Evolutionary conservation across 1,140 invertebrate species (phyloP), one percentile per base, ranked within the genome.

Genomic region (Drosophila nigromelanica): DNA sequence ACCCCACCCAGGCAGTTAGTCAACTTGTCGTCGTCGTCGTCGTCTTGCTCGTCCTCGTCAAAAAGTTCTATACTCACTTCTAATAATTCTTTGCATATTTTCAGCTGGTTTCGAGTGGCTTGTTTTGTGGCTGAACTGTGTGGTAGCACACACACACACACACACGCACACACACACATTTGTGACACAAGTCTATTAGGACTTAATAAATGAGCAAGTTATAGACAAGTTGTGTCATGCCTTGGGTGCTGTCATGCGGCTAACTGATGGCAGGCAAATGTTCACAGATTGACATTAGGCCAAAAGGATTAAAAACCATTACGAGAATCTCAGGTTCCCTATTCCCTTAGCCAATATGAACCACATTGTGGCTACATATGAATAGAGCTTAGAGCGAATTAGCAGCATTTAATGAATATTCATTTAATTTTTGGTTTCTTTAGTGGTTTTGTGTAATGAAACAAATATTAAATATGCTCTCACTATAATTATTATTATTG

Each of bases 11-110:
- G 69, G 60, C 78, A 73, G 64, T 76, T 76, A 60, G 75, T 70
- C 72, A 74, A 77, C 48, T 77, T 74, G 75, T 74, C 60, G 69
- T 76, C 62, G 51, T 40, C 52, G 54, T 39, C 39, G 47, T 64
- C 52, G 15, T 62, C 47, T 18, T 18, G n/a, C 63, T 68, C 64
- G 18, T 43, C 43, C 21, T 47, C 39, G 39, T 62, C 33, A 52
- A 43, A 47, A 55, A 73, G 42, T 80, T 55, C 27, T 56, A 37
- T 58, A 76, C 67, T 72, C 63, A 56, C 73, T 73, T 64, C 60
- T 50, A 69, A 71, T 67, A 71, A 78, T 85, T 80, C 81, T 77
- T 85, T 62, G 81, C 81, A 85, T 85, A 85, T 80, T 85, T 80
- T 77, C 56, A 71, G 66, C 37, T 66, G 48, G 50, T 58, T 54